Percentiles rank a stretch among this genome's conserved stretches.
Evolutionary conservation across 2,113 vertebrate genomes (phyloP).

Genomic region (Coryphaenoides rupestris): DNA sequence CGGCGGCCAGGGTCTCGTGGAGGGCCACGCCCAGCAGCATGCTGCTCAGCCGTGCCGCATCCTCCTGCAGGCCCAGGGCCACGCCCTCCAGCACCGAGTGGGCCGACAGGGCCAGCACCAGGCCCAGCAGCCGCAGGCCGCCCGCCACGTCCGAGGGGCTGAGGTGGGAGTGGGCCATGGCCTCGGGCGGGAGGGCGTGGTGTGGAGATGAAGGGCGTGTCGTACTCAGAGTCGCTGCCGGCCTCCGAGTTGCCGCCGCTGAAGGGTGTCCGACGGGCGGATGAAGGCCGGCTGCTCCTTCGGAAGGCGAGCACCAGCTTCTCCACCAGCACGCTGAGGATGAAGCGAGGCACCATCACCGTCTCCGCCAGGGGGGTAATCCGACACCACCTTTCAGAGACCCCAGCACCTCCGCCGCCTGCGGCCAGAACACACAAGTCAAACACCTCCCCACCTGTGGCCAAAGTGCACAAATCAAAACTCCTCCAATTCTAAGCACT

Average conservation of each 20-base stretch:
- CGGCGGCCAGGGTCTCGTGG: slow-evolving; percentile 84
- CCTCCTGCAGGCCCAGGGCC: slow-evolving; percentile 88
- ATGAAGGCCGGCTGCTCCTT: slow-evolving; percentile 90
- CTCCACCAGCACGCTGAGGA: slow-evolving; percentile 86
- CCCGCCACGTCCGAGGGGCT: slow-evolving; percentile 59
- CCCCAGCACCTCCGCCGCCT: slow-evolving; percentile 78
- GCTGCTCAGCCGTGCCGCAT: slow-evolving; percentile 70
- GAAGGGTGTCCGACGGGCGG: slow-evolving; percentile 90
- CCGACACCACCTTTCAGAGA: slow-evolving; percentile 69
- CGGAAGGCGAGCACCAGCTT: slow-evolving; percentile 84
- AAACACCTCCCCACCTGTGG: no score
- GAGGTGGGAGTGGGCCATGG: slow-evolving; percentile 66
- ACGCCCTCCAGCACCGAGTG: slow-evolving; percentile 90
- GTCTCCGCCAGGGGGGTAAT: slow-evolving; percentile 91
- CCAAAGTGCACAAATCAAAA: no score
- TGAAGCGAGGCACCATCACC: slow-evolving; percentile 87
- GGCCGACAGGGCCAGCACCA: slow-evolving; percentile 82
- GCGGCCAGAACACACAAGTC: slow-evolving; percentile 3
- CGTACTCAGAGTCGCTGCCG: slow-evolving; percentile 90
- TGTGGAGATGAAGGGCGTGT: slow-evolving; percentile 80
- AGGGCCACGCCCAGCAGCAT: slow-evolving; percentile 86
- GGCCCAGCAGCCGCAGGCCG: slow-evolving; percentile 79
- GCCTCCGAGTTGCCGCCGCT: slow-evolving; percentile 82
- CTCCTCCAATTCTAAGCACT: no score
- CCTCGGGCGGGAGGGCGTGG: slow-evolving; percentile 43